A percentile compares a stretch with the other conserved stretches of the same genome.
Evolutionary conservation across 2,113 vertebrate species (phyloP).

Genomic region (Bufo gargarizans): DNA sequence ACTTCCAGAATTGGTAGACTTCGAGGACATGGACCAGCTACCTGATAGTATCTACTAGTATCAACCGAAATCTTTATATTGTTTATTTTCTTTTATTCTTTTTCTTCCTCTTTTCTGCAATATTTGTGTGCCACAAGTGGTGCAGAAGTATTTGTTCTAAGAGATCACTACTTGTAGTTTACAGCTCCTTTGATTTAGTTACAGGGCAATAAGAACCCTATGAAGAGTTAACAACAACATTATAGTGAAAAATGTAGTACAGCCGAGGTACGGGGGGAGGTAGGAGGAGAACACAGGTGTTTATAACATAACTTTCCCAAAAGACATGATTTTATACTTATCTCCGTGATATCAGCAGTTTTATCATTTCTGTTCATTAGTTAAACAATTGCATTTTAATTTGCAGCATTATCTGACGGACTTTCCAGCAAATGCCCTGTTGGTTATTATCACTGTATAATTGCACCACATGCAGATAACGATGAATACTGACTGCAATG

Average conservation of each 20-base stretch:
- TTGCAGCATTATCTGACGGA: not conserved
- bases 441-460: conserved; percentile 23
- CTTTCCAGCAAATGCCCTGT: not conserved
- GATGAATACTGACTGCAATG: conserved; percentile 6
- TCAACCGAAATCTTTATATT: too few species aligned
- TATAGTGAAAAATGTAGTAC: not conserved
- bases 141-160: not conserved
- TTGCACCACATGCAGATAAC: not conserved
- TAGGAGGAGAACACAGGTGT: not conserved
- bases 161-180: not conserved
- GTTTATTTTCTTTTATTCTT: too few species aligned
- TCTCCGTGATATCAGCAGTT: conserved; percentile 11
- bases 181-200: not conserved
- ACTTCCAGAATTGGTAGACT: too few species aligned
- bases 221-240: not conserved
- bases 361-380: conserved; percentile 17
- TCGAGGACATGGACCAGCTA: too few species aligned
- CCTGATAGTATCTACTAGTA: too few species aligned
- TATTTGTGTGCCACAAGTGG: too few species aligned
- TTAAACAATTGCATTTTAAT: conserved; percentile 25
- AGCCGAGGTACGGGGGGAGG: too few species aligned
- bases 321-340: not conserved
- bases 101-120: too few species aligned
- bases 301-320: conserved; percentile 6
- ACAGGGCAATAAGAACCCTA: not conserved